Conservation (phyloP, 1,140 invertebrate species). For the Eriosoma lanigerum region DNA sequence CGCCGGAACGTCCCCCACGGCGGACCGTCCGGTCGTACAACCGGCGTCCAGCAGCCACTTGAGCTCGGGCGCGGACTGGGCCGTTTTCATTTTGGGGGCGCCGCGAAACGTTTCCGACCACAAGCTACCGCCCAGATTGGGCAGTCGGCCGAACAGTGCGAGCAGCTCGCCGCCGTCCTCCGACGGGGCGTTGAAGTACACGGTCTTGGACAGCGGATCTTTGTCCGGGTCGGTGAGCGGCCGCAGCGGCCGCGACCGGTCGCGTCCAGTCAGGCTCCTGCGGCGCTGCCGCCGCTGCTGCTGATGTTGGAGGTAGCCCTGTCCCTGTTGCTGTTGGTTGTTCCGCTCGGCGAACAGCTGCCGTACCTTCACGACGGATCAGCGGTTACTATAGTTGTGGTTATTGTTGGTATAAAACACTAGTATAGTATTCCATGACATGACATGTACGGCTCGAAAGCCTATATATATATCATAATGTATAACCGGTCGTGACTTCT, state of each 20-base stretch:
- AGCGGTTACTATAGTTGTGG: too few species aligned
- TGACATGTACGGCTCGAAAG: too few species aligned
- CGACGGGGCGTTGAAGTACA: slow-evolving; percentile 24
- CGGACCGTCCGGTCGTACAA: too few species aligned
- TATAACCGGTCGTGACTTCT: too few species aligned
- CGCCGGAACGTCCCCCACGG: neutral
- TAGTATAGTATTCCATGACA: too few species aligned
- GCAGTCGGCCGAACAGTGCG: slow-evolving; percentile 54
- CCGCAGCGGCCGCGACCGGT: slow-evolving; percentile 57
- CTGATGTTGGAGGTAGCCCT: slow-evolving; percentile 13
- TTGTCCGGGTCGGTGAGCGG: slow-evolving; percentile 54
- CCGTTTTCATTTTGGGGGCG: slow-evolving; percentile 28
- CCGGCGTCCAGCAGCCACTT: slow-evolving; percentile 14
- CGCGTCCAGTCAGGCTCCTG: slow-evolving; percentile 54
- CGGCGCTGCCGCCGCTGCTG: neutral
- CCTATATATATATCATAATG: too few species aligned
- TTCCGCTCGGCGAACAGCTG: slow-evolving; percentile 54
- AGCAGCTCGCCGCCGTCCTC: slow-evolving; percentile 1
- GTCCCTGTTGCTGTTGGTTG: slow-evolving; percentile 19
- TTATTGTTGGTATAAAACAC: too few species aligned
- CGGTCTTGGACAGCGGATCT: slow-evolving; percentile 11
- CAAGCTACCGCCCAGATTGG: slow-evolving; percentile 54
- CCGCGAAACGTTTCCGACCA: slow-evolving; percentile 48
- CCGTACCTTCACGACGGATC: slow-evolving; percentile 52
- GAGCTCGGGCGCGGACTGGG: slow-evolving; percentile 41